Base-by-base conservation (phyloP, 2,797 vertebrate genomes). In the Orestias chungarensis region DNA sequence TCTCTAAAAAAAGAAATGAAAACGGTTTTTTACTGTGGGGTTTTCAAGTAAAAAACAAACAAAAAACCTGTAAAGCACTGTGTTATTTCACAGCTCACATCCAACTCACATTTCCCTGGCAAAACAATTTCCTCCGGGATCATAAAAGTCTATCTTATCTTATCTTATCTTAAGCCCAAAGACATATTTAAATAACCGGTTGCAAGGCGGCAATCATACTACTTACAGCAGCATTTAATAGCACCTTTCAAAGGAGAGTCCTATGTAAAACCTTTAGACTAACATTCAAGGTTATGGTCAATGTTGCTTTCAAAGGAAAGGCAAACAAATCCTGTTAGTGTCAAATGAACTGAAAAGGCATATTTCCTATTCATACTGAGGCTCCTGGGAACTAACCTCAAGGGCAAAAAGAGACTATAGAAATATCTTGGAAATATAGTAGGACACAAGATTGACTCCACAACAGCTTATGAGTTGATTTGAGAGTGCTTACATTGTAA, bases 241-340 rank as follows among this genome's bases (percentile, higher is more conserved):
- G 68, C 35, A 42, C 64, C 67, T 76, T 75, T 59, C 44, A 65
- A 70, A 52, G 62, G 14, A 78, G 49, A 62, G 59, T 20, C 40
- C 65, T 55, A 49, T 79, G 42, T 71, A 61, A 65, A 70, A 80
- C 64, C 66, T 59, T 42, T 29, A 40, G 5, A 62, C 66, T 72
- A 69, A 78, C 68, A 70, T 50, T 78, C 43, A 71, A 75, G 75
- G 82, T 73, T 82, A 67, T 66, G 72, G 68, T 75, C 55, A 80
- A 81, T 83, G 59, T 78, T 29, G 47, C 31, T 54, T 78, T 82
- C 81, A 79, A 40, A 70, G 55, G 2, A 62, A 67, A 80, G 61
- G n/a, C n/a, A n/a, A n/a, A n/a, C n/a, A 76, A 86, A 83, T 86
- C 70, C 77, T 76, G 88, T 86, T 76, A 70, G 82, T 64, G 70